phyloP scores from a whole-genome alignment of 2,797 vertebrate species.

The Zalophus californianus region DNA sequence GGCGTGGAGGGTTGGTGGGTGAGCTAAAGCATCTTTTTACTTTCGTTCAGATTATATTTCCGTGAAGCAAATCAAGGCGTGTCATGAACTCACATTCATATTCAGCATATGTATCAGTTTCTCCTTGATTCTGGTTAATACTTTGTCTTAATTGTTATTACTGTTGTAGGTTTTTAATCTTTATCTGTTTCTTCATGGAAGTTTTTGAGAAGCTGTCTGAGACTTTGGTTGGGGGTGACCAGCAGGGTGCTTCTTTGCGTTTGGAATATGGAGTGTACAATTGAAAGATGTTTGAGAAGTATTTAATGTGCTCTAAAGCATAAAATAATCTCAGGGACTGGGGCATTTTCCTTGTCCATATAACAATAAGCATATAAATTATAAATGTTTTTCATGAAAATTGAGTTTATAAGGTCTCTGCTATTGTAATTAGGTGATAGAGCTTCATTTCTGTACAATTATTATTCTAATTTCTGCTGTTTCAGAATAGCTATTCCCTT shows the following conservation, averaged over 20 bases:
- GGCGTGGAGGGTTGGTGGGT: background rate
- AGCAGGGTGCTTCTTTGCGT: background rate
- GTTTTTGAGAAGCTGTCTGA: background rate
- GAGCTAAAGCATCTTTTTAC: background rate
- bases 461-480: background rate
- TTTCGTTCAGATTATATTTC: constrained; percentile 19
- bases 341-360: background rate
- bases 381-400: constrained; percentile 27
- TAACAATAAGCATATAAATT: background rate
- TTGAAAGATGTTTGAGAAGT: constrained; percentile 1
- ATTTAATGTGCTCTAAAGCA: constrained; percentile 43
- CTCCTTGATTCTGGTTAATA: constrained; percentile 18
- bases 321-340: background rate
- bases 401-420: background rate
- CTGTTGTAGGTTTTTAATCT: background rate
- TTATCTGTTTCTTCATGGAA: background rate
- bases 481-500: background rate
- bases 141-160: constrained; percentile 30
- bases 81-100: background rate
- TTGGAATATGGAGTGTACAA: background rate
- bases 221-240: background rate
- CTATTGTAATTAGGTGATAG: background rate
- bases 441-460: background rate
- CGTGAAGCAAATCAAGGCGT: background rate
- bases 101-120: background rate